Percentiles rank a stretch among this genome's conserved stretches.
phyloP scores from a whole-genome alignment of 2,113 vertebrate genomes.

The Anhinga rufa region DNA sequence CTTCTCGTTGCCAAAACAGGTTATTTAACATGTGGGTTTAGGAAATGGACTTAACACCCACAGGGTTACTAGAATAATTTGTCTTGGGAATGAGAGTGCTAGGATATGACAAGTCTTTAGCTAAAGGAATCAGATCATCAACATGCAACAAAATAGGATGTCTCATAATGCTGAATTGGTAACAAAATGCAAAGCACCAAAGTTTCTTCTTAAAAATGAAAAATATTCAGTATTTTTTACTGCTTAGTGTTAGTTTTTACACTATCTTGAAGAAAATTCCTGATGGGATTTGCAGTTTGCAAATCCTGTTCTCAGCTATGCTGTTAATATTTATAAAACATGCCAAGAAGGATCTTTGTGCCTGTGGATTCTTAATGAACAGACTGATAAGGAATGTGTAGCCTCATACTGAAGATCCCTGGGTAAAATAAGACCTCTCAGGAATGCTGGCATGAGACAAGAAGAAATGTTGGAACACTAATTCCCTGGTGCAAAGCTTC shows the following conservation, averaged over 20 bases:
- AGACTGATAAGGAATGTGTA: conserved; percentile 28
- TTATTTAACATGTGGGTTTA: neutral
- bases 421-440: conserved; percentile 41
- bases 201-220: neutral
- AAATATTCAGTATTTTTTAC: neutral
- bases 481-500: conserved; percentile 23
- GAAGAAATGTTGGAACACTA: conserved; percentile 1
- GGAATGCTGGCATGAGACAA: conserved; percentile 37
- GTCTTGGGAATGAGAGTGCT: neutral
- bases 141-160: neutral
- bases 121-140: neutral
- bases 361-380: neutral
- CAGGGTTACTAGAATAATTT: neutral
- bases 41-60: neutral
- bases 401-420: conserved; percentile 23
- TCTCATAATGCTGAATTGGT: neutral
- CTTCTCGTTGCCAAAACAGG: neutral
- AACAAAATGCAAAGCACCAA: neutral
- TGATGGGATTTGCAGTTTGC: conserved; percentile 22
- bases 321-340: conserved; percentile 40
- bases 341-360: neutral
- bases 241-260: neutral
- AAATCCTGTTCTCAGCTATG: conserved; percentile 34
- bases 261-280: neutral
- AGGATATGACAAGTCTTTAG: neutral